Evolutionary conservation across 92 coral and sea anemone species (phyloP).

Genomic region (Diadumene lineata): DNA sequence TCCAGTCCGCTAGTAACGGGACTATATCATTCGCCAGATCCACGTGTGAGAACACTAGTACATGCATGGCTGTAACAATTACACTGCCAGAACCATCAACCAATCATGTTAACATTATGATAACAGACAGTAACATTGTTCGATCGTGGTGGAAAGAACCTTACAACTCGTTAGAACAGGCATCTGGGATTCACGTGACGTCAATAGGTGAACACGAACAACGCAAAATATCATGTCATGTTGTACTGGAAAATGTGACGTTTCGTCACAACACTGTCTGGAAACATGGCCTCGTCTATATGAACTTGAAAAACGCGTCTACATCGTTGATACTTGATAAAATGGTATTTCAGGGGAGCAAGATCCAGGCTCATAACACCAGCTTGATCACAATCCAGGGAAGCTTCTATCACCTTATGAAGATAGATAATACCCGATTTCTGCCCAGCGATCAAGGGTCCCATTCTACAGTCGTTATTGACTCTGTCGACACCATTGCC

Average conservation of each 20-base stretch:
- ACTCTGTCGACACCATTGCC: background rate
- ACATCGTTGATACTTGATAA: slow-evolving; percentile 4
- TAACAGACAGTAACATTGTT: slow-evolving; percentile 6
- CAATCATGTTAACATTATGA: background rate
- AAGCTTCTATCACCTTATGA: slow-evolving; percentile 2
- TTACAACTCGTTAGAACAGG: background rate
- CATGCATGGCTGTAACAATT: background rate
- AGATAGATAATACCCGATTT: background rate
- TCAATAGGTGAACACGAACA: slow-evolving; percentile 16
- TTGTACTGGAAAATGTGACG: slow-evolving; percentile 24
- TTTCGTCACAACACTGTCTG: slow-evolving; percentile 20
- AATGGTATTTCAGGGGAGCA: background rate
- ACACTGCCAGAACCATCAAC: background rate
- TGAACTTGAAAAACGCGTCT: background rate
- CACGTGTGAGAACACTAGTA: background rate
- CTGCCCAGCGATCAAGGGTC: slow-evolving; percentile 17
- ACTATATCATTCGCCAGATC: slow-evolving; percentile 16
- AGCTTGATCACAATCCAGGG: background rate
- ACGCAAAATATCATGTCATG: slow-evolving; percentile 13
- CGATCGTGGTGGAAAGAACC: background rate
- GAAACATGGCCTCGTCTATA: slow-evolving; percentile 16
- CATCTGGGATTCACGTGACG: slow-evolving; percentile 15
- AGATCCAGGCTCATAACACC: background rate
- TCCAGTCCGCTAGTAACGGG: slow-evolving; percentile 9
- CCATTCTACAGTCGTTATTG: background rate